Evolutionary conservation across 2,797 vertebrate species (phyloP), one percentile per base, ranked within the genome.

Genomic region (Denticeps clupeoides): DNA sequence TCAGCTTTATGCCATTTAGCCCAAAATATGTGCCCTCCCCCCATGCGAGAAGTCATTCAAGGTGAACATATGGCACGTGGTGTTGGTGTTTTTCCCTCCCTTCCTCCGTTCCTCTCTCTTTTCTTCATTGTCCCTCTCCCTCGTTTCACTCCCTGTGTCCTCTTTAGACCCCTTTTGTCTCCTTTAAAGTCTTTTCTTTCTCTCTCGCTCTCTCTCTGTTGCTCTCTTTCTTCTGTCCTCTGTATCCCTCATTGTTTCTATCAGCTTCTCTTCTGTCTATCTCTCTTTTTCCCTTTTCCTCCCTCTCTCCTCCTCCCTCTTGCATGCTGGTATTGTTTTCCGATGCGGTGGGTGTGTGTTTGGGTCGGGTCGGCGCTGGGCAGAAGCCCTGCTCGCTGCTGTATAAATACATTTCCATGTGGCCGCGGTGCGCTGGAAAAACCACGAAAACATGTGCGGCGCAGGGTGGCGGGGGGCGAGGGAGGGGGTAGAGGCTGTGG

Each of bases 31-130:
- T 41, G 28, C 46, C 43, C 45, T 47, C 10, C 18, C 32, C 53
- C 49, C 31, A 40, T 15, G 6, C 47, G 58, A 48, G 53, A 59
- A 71, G 64, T 69, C 68, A 69, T 69, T 70, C 51, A 52, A 71
- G 67, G 69, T 66, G 63, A 77, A 76, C 56, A 53, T 56, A 67
- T 65, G 63, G 48, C 58, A 62, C 41, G 43, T 45, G 55, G 64
- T 45, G 38, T 13, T 5, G 5, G 19, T 22, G 50, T 40, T 15
- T 21, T 32, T 13, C 43, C 5, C 37, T 57, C 18, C 54, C 60
- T 46, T 33, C 23, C 51, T 45, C 10, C 2, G 28, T 56, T 41
- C 11, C 29, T 31, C 35, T 53, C 56, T 42, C 58, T 58, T 49
- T 40, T 44, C 16, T 23, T 67, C 35, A n/a, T 42, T 19, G 31